Evolutionary conservation across 2,888 invertebrate genomes (phyloP), one percentile per base, ranked within the genome.

Genomic region (Perizoma affinitatum): DNA sequence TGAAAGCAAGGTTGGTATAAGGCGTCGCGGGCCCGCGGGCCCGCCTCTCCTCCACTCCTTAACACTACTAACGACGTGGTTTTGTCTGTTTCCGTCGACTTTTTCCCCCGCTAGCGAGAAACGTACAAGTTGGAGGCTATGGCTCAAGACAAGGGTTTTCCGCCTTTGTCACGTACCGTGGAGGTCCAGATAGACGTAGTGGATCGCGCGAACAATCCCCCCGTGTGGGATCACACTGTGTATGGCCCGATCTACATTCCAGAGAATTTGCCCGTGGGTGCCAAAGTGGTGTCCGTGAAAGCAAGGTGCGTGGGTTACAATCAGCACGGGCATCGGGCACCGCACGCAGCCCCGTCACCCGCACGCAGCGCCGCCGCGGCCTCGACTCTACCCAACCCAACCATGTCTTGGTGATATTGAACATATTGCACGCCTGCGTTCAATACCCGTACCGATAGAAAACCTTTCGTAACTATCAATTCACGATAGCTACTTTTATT

Each of bases 101-200:
- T 92, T 93, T 90, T 53, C 92, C 92, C 90, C 90, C 90, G 89
- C 88, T 95, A 98, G 98, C 97, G 98, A 94, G 98, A 98, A 95
- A 97, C 97, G 90, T 98, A 98, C 96, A 97, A 97, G 95, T 95
- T 98, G 95, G 97, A 97, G 95, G 98, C 98, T 93, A 97, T 97
- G 95, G 98, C 98, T 93, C 96, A 97, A 95, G 99, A 99, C 95
- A 97, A 97, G 95, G 98, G 98, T 90, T 96, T 95, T 93, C 97
- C 97, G 91, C 96, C 97, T 93, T 95, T 98, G 93, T 97, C 97
- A 93, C 96, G 98, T 94, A 96, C 97, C 91, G 98, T 98, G 94
- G 98, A 97, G 94, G 98, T 99, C 93, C 97, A 98, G 94, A 98
- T 99, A 94, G 98, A 98, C 94, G 98, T 98, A 94, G 98, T 98